Conservation (phyloP, 2,888 invertebrate genomes). For the Galeruca laticollis region DNA sequence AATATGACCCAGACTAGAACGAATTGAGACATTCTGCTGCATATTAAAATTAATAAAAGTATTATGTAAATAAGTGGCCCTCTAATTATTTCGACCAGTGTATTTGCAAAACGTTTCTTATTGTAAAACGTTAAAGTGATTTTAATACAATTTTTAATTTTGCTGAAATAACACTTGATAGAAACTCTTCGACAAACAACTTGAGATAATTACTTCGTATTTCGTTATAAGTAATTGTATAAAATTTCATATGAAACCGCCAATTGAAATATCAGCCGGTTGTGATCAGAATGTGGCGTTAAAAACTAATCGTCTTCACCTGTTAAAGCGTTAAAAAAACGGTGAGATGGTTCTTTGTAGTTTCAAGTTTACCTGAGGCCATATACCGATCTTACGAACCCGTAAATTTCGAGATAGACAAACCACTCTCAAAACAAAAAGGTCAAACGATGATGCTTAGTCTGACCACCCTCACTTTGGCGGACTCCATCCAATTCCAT, state of each 20-base stretch:
- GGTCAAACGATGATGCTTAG: slow-evolving; percentile 27
- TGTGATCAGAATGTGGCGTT: background rate
- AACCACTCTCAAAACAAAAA: slow-evolving; percentile 17
- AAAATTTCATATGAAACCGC: background rate
- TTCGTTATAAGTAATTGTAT: too few species aligned
- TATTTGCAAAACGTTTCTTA: too few species aligned
- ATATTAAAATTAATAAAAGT: too few species aligned
- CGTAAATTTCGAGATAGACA: slow-evolving; percentile 27
- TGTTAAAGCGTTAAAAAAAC: background rate
- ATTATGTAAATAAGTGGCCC: too few species aligned
- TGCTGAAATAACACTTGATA: too few species aligned
- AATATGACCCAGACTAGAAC: too few species aligned
- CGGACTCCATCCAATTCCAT: slow-evolving; percentile 57
- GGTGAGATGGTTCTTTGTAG: slow-evolving; percentile 11
- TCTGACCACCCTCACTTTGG: slow-evolving; percentile 61
- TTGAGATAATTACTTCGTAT: too few species aligned
- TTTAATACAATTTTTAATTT: too few species aligned
- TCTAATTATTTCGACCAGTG: too few species aligned
- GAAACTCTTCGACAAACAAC: too few species aligned
- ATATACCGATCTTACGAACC: background rate
- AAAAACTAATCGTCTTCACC: slow-evolving; percentile 6
- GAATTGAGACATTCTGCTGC: too few species aligned
- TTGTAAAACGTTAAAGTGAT: too few species aligned
- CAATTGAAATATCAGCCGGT: slow-evolving; percentile 9
- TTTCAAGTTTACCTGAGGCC: slow-evolving; percentile 15